Conservation (phyloP, 2,797 vertebrate genomes). For the Chaenodraco wilsoni region DNA sequence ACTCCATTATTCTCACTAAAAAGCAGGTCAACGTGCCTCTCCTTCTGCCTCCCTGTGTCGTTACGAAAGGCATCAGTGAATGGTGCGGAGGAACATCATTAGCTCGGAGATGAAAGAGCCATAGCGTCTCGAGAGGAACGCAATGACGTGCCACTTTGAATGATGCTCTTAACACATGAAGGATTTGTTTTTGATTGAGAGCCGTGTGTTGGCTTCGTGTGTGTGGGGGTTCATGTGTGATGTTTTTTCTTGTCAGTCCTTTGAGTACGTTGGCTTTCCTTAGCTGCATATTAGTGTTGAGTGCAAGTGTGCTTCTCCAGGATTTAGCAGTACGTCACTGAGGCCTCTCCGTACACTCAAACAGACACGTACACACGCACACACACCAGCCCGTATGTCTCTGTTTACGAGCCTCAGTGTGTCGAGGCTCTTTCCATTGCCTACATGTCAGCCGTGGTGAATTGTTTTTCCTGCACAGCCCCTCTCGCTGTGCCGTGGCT, state of each 20-base stretch:
- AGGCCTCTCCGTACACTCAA: background rate
- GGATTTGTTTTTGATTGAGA: slow-evolving; percentile 28
- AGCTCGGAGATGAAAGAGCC: slow-evolving; percentile 57
- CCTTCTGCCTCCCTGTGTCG: slow-evolving; percentile 41
- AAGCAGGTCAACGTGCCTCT: slow-evolving; percentile 60
- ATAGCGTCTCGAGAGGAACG: slow-evolving; percentile 51
- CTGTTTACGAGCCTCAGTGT: slow-evolving; percentile 39
- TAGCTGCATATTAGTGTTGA: background rate
- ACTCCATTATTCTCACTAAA: slow-evolving; percentile 78
- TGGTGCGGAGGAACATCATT: slow-evolving; percentile 58
- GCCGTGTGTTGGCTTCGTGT: slow-evolving; percentile 3
- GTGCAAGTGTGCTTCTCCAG: slow-evolving; percentile 11
- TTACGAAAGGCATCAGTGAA: slow-evolving; percentile 57
- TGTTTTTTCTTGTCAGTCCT: slow-evolving; percentile 15
- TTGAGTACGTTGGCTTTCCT: background rate
- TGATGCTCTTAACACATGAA: slow-evolving; percentile 37
- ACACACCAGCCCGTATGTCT: slow-evolving; percentile 23
- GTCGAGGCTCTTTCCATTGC: slow-evolving; percentile 33
- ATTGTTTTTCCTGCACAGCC: slow-evolving; percentile 65
- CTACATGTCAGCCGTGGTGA: slow-evolving; percentile 48
- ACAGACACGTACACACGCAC: background rate
- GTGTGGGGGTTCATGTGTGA: background rate
- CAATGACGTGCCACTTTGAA: slow-evolving; percentile 45
- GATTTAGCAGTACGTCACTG: slow-evolving; percentile 1
- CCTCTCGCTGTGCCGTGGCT: slow-evolving; percentile 40